Evolutionary conservation across 2,113 vertebrate species (phyloP), one percentile per base, ranked within the genome.

Genomic region (Bujurquina vittata): DNA sequence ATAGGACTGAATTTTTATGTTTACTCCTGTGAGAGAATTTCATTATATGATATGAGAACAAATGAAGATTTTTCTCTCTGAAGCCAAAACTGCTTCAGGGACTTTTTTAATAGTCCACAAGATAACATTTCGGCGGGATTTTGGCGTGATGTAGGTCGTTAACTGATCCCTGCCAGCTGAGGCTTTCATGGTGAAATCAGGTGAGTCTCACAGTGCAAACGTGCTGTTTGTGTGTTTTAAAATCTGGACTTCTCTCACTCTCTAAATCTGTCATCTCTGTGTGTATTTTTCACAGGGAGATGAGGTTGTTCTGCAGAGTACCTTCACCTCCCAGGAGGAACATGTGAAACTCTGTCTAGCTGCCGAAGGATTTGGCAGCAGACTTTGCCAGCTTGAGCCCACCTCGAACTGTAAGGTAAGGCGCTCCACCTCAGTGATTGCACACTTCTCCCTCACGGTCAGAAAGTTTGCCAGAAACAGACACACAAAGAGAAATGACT

Each of bases 381-480:
- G 97, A 62, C 96, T 98, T 58, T 99, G 97, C 86, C 96, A 96
- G 88, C 93, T 99, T 90, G 97, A 99, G 89, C 95, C 96, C 74
- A 98, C 97, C 31, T 98, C 97, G 14, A 98, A 99, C 95, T 97
- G 97, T 81, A 98, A 99, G 97, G 98, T 99, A 91, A 67, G 80
- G 46, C 46, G 40, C 63, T 79, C 14, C n/a, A 63, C 14, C 0
- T 10, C 43, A 23, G 10, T 49, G 62, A 26, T 15, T 17, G 3
- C 29, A 61, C 22, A 60, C 23, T 69, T 29, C 56, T 77, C 58
- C 1, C 3, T 72, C 46, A 26, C 5, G 55, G 46, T 40, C 49
- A 74, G 35, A 49, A 43, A 10, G 14, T 74, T 75, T 61, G 20
- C 79, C 43, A 54, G 3, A 35, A 43, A 20, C 4, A 10, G 2